These are phyloP conservation scores for Ceratosolen fusciceps DNA, from an alignment of 1,140 invertebrate species.

Conservation along the genomic window DNA sequence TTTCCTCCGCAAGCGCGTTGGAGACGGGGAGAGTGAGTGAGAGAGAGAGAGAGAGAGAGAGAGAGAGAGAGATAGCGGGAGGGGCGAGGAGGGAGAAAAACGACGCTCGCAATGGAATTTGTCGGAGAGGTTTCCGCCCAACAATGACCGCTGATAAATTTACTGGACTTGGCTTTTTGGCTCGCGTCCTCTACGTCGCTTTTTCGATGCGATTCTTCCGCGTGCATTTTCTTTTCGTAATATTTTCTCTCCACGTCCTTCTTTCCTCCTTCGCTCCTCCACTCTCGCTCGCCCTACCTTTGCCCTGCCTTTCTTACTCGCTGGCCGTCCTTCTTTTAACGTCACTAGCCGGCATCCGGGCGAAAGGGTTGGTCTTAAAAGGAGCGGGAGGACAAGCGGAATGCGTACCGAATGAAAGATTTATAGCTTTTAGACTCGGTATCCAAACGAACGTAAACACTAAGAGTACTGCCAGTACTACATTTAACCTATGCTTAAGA, in stretches of 20 bases:
- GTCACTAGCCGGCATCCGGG: not conserved
- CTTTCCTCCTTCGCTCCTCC: not conserved
- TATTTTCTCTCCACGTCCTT: not conserved
- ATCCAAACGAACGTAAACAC: conserved; percentile 9
- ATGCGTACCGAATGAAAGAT: not conserved
- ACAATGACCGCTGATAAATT: conserved; percentile 61
- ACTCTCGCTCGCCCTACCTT: not conserved
- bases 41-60: too few species aligned
- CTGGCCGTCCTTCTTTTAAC: not conserved
- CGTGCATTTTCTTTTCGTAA: conserved; percentile 27
- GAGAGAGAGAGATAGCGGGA: not conserved
- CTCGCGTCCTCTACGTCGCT: not conserved
- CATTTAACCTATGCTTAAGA: conserved; percentile 1
- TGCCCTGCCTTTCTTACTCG: not conserved
- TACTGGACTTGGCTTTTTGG: conserved; percentile 54
- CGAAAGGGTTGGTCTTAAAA: conserved; percentile 10
- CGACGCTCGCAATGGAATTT: conserved; percentile 53
- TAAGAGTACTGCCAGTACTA: not conserved
- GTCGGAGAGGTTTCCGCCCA: conserved; percentile 52
- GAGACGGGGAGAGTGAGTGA: not conserved
- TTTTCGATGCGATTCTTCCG: conserved; percentile 37
- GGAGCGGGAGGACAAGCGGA: not conserved
- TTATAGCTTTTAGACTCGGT: conserved; percentile 46
- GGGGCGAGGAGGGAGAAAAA: not conserved
- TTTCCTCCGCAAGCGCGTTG: not conserved